Percentiles rank a stretch among this genome's conserved stretches.
Evolutionary conservation across 1,140 invertebrate genomes (phyloP).

Genomic region (Tribolium madens): DNA sequence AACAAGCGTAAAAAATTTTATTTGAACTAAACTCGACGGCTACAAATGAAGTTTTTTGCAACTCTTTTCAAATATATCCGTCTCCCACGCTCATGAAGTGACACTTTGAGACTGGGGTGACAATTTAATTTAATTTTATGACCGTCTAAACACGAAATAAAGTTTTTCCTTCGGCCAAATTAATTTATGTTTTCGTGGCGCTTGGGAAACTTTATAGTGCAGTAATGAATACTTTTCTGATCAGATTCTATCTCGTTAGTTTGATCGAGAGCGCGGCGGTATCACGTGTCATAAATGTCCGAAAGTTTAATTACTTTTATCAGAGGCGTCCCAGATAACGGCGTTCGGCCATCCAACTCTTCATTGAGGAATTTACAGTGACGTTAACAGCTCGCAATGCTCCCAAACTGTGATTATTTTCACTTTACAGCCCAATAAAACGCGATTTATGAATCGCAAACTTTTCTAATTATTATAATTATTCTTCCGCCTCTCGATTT

Average conservation of each 20-base stretch:
- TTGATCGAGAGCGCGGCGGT: background rate
- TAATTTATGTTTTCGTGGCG: no score
- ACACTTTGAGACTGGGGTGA: background rate
- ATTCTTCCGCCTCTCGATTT: background rate
- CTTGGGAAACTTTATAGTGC: no score
- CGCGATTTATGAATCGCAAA: background rate
- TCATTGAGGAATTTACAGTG: slow-evolving; percentile 12
- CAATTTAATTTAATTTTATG: background rate
- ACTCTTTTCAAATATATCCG: background rate
- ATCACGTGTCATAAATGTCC: background rate
- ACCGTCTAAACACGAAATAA: background rate
- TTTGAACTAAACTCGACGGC: background rate
- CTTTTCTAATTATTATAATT: slow-evolving; percentile 23
- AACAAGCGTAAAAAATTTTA: background rate
- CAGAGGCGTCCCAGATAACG: background rate
- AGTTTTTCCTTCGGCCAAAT: background rate
- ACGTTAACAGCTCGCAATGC: slow-evolving; percentile 9
- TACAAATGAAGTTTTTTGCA: background rate
- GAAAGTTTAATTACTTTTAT: background rate
- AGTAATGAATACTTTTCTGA: no score
- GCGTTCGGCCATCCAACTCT: no score
- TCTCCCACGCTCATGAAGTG: background rate
- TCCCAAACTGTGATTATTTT: slow-evolving; percentile 3
- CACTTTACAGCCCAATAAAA: slow-evolving; percentile 13
- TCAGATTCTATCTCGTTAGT: background rate